These are phyloP conservation scores for Bovichtus variegatus DNA, from an alignment of 2,797 vertebrate genomes.

Conservation along the genomic window DNA sequence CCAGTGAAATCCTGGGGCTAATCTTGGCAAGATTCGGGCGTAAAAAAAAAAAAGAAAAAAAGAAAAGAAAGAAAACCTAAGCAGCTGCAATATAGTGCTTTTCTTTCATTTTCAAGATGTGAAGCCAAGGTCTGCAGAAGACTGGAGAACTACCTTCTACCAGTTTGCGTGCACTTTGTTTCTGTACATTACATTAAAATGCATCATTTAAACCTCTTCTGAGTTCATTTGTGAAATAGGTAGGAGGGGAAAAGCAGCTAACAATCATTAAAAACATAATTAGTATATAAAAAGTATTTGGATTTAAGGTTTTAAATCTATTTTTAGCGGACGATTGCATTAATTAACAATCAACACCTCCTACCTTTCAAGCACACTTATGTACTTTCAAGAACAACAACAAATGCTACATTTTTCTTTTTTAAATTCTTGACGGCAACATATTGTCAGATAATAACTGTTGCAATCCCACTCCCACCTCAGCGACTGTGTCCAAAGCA, in stretches of 20 bases:
- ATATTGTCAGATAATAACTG: slow-evolving; percentile 35
- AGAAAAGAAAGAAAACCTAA: neutral
- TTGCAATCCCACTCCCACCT: slow-evolving; percentile 21
- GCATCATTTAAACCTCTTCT: neutral
- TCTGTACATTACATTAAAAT: neutral
- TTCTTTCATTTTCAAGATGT: slow-evolving; percentile 15
- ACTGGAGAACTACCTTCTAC: slow-evolving; percentile 18
- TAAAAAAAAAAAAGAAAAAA: slow-evolving; percentile 6
- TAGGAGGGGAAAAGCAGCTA: slow-evolving; percentile 23
- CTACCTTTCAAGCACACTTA: slow-evolving; percentile 22
- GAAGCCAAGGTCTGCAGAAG: neutral
- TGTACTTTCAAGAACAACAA: slow-evolving; percentile 23
- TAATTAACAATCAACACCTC: slow-evolving; percentile 47
- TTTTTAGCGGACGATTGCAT: slow-evolving; percentile 18
- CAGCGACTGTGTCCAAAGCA: slow-evolving; percentile 52
- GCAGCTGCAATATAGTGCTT: neutral
- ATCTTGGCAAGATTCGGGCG: slow-evolving; percentile 4
- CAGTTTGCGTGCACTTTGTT: neutral
- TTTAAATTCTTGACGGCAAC: slow-evolving; percentile 18
- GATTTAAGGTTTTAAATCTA: slow-evolving; percentile 23
- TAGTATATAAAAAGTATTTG: slow-evolving; percentile 8
- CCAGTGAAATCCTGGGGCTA: slow-evolving; percentile 9
- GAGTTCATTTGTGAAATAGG: neutral
- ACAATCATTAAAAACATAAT: slow-evolving; percentile 7
- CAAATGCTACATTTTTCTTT: slow-evolving; percentile 19